Percentiles rank a stretch among this genome's conserved stretches.
Conservation (phyloP, 2,113 vertebrate species). For the Cyanistes caeruleus region DNA sequence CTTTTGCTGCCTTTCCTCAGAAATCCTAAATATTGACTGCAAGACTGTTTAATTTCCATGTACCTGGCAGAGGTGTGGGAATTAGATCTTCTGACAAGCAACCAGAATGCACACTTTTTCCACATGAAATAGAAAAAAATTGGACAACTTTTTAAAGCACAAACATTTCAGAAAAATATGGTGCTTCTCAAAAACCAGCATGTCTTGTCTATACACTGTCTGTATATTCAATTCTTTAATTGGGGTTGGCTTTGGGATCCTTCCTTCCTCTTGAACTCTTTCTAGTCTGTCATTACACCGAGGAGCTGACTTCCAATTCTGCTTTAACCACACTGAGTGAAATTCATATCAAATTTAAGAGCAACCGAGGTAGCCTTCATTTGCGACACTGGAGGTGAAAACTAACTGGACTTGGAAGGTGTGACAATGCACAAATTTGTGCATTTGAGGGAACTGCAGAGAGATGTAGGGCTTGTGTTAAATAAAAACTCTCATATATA, state of each 20-base stretch:
- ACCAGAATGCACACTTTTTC: conserved; percentile 43
- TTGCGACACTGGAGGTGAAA: background rate
- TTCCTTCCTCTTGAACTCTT: background rate
- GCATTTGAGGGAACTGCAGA: background rate
- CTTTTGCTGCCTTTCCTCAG: conserved; percentile 42
- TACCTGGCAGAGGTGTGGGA: background rate
- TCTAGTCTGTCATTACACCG: background rate
- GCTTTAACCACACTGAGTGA: background rate
- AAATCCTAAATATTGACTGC: conserved; percentile 43
- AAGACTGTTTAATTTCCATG: conserved; percentile 33
- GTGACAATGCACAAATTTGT: background rate
- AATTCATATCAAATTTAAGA: conserved; percentile 32
- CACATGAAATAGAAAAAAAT: conserved; percentile 29
- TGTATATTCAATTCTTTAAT: background rate
- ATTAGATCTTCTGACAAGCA: conserved; percentile 34
- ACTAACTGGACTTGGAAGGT: background rate
- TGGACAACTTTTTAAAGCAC: conserved; percentile 28
- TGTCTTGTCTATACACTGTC: background rate
- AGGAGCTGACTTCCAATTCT: background rate
- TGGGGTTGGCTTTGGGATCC: background rate
- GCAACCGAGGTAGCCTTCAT: background rate
- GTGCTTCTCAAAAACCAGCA: background rate
- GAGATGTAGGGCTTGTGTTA: background rate
- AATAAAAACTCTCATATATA: background rate
- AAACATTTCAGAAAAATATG: background rate